Conservation (phyloP, 2,888 invertebrate species). For the Nipponacmea schrenckii region DNA sequence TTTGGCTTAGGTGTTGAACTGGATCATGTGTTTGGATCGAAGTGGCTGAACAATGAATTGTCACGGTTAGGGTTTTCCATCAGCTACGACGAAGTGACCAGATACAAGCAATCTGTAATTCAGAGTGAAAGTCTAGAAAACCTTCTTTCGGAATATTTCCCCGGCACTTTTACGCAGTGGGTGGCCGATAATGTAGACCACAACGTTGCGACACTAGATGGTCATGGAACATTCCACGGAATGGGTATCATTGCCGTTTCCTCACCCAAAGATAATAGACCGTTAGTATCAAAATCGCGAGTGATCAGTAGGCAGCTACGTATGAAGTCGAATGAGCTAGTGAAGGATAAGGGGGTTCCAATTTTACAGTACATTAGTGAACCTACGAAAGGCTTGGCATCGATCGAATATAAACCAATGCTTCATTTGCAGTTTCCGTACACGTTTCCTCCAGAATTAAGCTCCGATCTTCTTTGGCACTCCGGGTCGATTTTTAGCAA, state of each 20-base stretch:
- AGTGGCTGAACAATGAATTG: conserved; percentile 6
- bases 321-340: background rate
- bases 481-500: too few species aligned
- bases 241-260: background rate
- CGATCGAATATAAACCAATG: background rate
- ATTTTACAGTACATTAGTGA: background rate
- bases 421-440: too few species aligned
- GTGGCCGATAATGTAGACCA: background rate
- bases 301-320: background rate
- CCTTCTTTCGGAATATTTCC: background rate
- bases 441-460: too few species aligned
- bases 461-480: too few species aligned
- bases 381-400: background rate
- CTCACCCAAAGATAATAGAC: too few species aligned
- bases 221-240: background rate
- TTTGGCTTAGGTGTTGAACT: conserved; percentile 1
- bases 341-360: background rate
- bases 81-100: background rate
- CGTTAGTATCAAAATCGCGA: too few species aligned
- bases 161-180: background rate
- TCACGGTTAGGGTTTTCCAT: background rate
- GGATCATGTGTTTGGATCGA: conserved; percentile 2
- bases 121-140: background rate
- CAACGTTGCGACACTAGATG: background rate
- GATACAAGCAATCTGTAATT: background rate